phyloP scores from a whole-genome alignment of 2,888 invertebrate genomes.

The Orthonychiurus folsomi region DNA sequence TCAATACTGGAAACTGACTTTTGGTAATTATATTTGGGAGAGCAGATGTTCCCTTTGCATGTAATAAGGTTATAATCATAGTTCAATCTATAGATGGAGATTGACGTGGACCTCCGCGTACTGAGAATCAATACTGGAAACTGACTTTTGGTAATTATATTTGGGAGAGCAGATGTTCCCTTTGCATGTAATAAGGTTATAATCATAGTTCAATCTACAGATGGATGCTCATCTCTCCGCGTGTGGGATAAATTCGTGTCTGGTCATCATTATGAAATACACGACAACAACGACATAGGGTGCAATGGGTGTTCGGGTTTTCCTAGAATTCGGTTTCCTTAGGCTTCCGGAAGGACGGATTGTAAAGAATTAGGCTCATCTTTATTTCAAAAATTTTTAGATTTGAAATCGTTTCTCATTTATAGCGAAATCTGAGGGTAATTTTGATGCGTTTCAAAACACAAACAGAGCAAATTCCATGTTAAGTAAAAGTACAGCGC shows the following conservation, averaged over 20 bases:
- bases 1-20: background rate
- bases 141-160: background rate
- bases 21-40: background rate
- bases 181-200: background rate
- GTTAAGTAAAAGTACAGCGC: no score
- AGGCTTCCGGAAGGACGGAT: no score
- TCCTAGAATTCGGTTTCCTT: no score
- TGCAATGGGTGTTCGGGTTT: background rate
- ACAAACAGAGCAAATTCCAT: no score
- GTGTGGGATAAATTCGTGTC: no score
- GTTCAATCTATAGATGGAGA: background rate
- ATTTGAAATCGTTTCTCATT: no score
- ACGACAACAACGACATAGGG: background rate
- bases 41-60: background rate
- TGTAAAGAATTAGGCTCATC: no score
- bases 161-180: background rate
- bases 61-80: background rate
- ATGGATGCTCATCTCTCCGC: background rate
- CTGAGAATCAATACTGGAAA: background rate
- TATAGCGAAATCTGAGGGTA: no score
- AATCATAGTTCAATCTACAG: background rate
- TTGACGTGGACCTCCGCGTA: no score
- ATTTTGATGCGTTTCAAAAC: no score
- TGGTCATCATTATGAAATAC: constrained; percentile 15
- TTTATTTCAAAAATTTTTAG: no score